phyloP scores from a whole-genome alignment of 2,113 vertebrate genomes.

The Tachuris rubrigastra region DNA sequence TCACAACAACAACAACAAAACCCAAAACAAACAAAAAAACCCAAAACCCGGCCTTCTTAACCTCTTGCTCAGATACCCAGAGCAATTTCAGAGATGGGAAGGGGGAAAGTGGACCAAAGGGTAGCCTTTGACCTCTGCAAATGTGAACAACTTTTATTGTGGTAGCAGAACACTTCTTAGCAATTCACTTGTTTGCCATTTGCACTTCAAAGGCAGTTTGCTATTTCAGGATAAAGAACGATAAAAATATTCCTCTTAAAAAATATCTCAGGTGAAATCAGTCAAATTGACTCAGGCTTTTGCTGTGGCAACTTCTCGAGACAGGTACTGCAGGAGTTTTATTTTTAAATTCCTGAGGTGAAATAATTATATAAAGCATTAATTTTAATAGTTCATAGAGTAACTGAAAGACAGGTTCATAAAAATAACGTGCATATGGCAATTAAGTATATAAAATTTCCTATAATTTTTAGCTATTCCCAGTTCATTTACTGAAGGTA shows the following conservation, averaged over 20 bases:
- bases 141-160: not conserved
- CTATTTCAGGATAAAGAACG: not conserved
- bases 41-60: not conserved
- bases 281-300: not conserved
- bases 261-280: not conserved
- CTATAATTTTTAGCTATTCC: not conserved
- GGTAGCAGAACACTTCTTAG: not conserved
- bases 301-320: not conserved
- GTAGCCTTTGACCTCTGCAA: not conserved
- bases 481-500: not conserved
- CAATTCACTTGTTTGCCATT: not conserved
- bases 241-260: not conserved
- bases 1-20: too few relatives aligned
- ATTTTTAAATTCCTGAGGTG: not conserved
- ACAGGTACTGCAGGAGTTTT: not conserved
- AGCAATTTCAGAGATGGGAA: not conserved
- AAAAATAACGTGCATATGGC: not conserved
- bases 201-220: not conserved
- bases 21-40: too few relatives aligned
- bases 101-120: not conserved
- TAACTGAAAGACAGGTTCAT: not conserved
- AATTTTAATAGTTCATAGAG: not conserved
- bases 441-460: not conserved
- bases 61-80: not conserved
- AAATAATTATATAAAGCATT: not conserved